Evolutionary conservation across 1,140 invertebrate species (phyloP), one percentile per base, ranked within the genome.

Genomic region (Procambarus clarkii): DNA sequence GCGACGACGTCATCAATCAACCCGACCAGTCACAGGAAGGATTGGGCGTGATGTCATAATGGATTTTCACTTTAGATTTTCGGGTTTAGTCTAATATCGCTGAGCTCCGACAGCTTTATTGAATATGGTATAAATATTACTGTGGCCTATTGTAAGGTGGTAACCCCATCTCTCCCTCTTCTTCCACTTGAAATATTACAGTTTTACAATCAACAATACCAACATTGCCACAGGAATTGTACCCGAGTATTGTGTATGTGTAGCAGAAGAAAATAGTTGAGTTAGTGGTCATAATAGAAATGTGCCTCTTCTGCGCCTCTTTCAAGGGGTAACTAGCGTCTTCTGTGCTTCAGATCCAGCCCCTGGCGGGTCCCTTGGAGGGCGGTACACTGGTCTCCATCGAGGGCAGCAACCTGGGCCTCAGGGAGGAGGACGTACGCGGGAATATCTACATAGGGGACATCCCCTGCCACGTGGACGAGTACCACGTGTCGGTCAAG

Each of bases 321-420:
- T 34, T 34, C 34, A 34, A 34, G 34, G 34, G 34, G 34, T 34
- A 34, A 34, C 34, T 34, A 34, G 34, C 34, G 34, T 34, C 21
- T 64, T 18, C 54, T 64, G 45, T 76, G 80, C 94, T 95, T 71
- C 94, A 97, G 96, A 98, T 99, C 92, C 97, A 97, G 94, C 99
- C 99, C 0, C 94, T 98, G 34, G 98, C 97, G 94, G 99, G 99
- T 21, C 99, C 98, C 18, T 96, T 98, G 79, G 97, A 99, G 95
- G 99, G 99, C 48, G 99, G 99, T 0, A 99, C 99, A 34, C 94
- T 98, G 54, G 96, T 99, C 0, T 99, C 98, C 8, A 99, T 99
- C 91, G 97, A 98, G 95, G 99, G 99, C 7, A 97, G 98, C 94
- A 99, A 99, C 95, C 95, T 99, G 46, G 99, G 99, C 0, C 96